Base-by-base conservation (phyloP, 1,140 invertebrate species). In the Drosophila sucinea region DNA sequence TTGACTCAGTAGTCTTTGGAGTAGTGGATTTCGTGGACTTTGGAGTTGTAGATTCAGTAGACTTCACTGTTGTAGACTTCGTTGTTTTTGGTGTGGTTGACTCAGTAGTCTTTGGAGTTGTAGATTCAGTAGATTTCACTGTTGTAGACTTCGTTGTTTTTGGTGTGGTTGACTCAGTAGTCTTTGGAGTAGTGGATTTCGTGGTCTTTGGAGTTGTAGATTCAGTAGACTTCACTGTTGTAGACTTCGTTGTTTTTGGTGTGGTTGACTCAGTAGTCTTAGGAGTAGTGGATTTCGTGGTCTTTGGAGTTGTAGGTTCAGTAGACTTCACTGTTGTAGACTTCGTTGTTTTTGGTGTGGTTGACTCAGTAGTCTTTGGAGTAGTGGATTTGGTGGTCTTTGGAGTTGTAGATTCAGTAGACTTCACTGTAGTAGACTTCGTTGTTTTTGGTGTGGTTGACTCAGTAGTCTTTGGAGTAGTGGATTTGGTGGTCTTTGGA, bases 51-150 rank as follows among this genome's bases (percentile, higher is more conserved):
- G 11, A 10, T 0, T 51, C 57, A 1, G 66, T 38, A 7, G 67
- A 47, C 1, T 44, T 63, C 11, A 33, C 40, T 23, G 67, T 69
- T 0, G 58, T 4, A 8, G 30, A n/a, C 40, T 60, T 30, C 1
- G 60, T 61, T 10, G 64, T 67, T 1, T 55, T 67, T 1, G 40
- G 56, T 1, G 44, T 61, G 6, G 66, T 68, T 4, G 30, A 25
- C 32, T 61, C 25, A 0, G 66, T 68, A 0, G 57, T 47, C 23
- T 60, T 60, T 3, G 32, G 65, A 25, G 65, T 60, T 25, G 65
- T 67, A 0, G 40, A 23, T 29, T 60, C 56, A 1, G 55, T 60
- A 4, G 65, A 44, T 4, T 60, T 67, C 3, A 23, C 3, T 10
- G 55, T 57, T 1, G 55, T 57, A 1, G 29, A 11, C 4, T 33